Evolutionary conservation across 1,140 invertebrate genomes (phyloP), one percentile per base, ranked within the genome.

Genomic region (Bilobella aurantiaca): DNA sequence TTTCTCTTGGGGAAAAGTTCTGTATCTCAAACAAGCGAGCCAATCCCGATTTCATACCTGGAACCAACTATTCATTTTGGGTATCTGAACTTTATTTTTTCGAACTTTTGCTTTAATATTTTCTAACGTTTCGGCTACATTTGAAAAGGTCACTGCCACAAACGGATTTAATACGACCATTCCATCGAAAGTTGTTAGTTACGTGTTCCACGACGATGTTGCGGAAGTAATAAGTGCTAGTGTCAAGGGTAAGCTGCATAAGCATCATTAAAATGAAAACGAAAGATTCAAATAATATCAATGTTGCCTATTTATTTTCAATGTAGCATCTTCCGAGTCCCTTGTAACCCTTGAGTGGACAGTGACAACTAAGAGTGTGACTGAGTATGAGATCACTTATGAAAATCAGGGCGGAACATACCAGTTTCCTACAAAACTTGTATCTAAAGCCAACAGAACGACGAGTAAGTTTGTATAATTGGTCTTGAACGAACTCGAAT

Each of bases 21-120:
- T 18, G 67, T 64, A 46, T 69, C 49, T 28, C 78, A 77, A 64
- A 80, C 74, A 1, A 78, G 81, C 1, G 77, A 81, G 27, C 69
- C 82, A 1, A 75, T 86, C 3, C 81, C 2, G 78, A 80, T 64
- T 90, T 88, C 69, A 77, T 81, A 59, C 80, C 83, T 21, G 81
- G 82, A 23, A 76, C 74, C 2, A 82, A 82, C 62, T 91, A 90
- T 75, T 84, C 84, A 0, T 89, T 91, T 77, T 88, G 86, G 85
- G 87, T 87, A 75, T n/a, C n/a, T n/a, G n/a, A n/a, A n/a, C n/a
- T n/a, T n/a, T n/a, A n/a, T n/a, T n/a, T n/a, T n/a, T n/a, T n/a
- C n/a, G n/a, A n/a, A n/a, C n/a, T n/a, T n/a, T n/a, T n/a, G n/a
- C n/a, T n/a, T n/a, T n/a, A n/a, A n/a, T n/a, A n/a, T n/a, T n/a